phyloP scores from a whole-genome alignment of 2,888 invertebrate genomes.

The Drosophila anceps region DNA sequence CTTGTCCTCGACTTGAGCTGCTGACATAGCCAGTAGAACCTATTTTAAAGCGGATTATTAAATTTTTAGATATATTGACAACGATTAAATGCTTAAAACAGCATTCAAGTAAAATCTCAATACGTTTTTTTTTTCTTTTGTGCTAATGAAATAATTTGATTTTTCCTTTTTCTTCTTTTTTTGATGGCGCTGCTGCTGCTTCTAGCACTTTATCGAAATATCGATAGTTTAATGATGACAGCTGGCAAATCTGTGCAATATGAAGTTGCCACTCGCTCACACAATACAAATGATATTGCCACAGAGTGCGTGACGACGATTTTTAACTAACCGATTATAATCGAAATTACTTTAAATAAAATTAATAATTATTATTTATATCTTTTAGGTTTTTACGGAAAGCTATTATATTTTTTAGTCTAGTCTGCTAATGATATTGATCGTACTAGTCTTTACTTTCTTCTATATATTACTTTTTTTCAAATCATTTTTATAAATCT shows the following conservation, averaged over 20 bases:
- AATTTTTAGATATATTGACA: not conserved
- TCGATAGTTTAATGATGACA: slow-evolving; percentile 25
- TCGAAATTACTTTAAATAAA: not conserved
- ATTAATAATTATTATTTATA: too few species aligned
- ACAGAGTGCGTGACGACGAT: slow-evolving; percentile 7
- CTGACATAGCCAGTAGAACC: slow-evolving; percentile 98
- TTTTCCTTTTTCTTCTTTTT: not conserved
- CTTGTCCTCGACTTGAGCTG: slow-evolving; percentile 98
- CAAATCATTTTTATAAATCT: not conserved
- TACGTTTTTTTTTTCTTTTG: not conserved
- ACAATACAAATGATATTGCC: slow-evolving; percentile 15
- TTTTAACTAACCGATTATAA: not conserved
- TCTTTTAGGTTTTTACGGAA: too few species aligned
- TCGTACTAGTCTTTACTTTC: not conserved
- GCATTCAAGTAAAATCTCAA: not conserved
- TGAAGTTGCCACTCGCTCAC: slow-evolving; percentile 29
- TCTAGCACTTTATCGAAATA: slow-evolving; percentile 5
- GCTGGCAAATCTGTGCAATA: slow-evolving; percentile 4
- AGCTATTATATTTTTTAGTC: too few species aligned
- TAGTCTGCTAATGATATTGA: not conserved
- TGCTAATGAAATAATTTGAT: not conserved
- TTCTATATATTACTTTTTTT: not conserved
- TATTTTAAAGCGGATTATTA: slow-evolving; percentile 74
- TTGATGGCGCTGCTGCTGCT: not conserved
- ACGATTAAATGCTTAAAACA: not conserved